phyloP scores from a whole-genome alignment of 2,113 vertebrate genomes.

The Addax nasomaculatus region DNA sequence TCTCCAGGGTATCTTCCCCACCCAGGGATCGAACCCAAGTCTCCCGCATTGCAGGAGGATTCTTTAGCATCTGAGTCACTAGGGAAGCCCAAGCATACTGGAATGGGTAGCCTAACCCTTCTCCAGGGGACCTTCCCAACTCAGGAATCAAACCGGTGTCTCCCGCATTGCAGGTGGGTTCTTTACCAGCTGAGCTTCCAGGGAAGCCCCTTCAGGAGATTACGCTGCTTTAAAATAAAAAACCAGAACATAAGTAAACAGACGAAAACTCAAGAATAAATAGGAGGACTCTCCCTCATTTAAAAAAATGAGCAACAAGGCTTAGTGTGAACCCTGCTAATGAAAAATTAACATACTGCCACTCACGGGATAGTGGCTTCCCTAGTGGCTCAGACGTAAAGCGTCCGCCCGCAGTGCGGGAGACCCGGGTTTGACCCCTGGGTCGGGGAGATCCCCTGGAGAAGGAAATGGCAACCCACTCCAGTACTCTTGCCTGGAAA shows the following conservation, averaged over 20 bases:
- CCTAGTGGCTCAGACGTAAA: too few species aligned
- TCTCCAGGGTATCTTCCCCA: background rate
- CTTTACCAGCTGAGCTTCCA: background rate
- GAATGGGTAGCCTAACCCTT: background rate
- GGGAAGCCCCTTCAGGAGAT: background rate
- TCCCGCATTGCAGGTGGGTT: background rate
- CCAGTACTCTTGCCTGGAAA: too few species aligned
- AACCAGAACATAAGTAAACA: background rate
- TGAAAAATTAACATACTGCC: background rate
- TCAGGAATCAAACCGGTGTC: background rate
- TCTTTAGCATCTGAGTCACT: background rate
- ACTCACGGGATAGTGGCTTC: fast-evolving
- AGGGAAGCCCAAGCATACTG: background rate
- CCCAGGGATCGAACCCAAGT: background rate
- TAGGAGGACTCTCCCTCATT: background rate
- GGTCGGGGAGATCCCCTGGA: too few species aligned
- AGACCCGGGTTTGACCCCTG: too few species aligned
- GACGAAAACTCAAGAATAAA: background rate
- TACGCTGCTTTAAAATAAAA: background rate
- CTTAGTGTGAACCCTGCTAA: background rate
- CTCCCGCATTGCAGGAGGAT: background rate
- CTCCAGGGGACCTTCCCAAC: background rate
- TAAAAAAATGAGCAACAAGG: background rate
- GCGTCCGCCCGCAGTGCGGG: too few species aligned
- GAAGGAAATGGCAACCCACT: too few species aligned